Evolutionary conservation across 2,797 vertebrate species (phyloP), one percentile per base, ranked within the genome.

Genomic region (Loris lydekkerianus): DNA sequence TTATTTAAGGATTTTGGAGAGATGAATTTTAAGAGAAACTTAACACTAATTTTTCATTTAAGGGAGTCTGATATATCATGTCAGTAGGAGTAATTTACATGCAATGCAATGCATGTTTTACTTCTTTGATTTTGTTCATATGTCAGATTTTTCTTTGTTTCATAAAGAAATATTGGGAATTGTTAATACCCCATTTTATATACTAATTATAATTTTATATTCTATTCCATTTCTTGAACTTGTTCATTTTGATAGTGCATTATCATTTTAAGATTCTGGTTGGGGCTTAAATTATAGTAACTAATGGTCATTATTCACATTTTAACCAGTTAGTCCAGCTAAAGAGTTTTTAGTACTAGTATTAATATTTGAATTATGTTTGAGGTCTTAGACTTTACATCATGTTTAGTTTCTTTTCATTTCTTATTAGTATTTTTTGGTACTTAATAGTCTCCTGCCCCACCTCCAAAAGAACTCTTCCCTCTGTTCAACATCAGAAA

Each of bases 401-500:
- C 82, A 85, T 96, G 96, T 95, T 97, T 96, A 76, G 94, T 92
- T 97, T 96, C 96, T 95, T 96, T 96, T 97, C 97, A 94, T 96
- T 97, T 91, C 97, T 96, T 93, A 93, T 96, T 97, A 95, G 94
- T 91, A 86, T 96, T 97, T 96, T 97, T 95, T 85, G 93, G 78
- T 94, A 90, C 91, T 96, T 95, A 95, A 90, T 95, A 96, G 93
- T 86, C 96, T 90, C 82, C 72, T 89, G 69, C 94, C 86, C 95
- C 91, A 82, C 93, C 89, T 94, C 82, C 34, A 56, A 20, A 90
- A 92, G 97, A 91, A 43, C 97, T 97, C 92, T 96, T 97, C 90
- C 98, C 96, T 97, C 98, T 98, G 95, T 6, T 95, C 97, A 97
- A 97, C 97, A 98, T 98, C 98, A 97, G 98, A 98, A 98, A 97